phyloP scores from a whole-genome alignment of 2,113 vertebrate species.

The Stegastes partitus region DNA sequence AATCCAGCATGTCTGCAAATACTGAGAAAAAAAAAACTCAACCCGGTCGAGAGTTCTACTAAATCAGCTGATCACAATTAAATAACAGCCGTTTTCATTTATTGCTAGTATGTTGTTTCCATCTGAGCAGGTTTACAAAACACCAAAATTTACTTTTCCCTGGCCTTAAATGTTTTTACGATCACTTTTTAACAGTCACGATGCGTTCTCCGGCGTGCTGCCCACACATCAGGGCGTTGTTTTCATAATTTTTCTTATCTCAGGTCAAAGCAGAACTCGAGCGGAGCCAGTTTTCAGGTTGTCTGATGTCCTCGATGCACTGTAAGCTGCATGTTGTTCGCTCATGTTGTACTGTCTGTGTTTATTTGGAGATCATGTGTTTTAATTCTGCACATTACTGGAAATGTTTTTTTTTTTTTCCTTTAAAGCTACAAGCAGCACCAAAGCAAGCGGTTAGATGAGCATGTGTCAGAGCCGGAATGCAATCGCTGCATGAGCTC shows the following conservation, averaged over 20 bases:
- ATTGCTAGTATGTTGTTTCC: not conserved
- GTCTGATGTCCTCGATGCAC: conserved; percentile 6
- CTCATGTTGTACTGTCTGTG: conserved; percentile 1
- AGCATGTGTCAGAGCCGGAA: conserved; percentile 42
- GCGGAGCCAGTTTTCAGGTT: conserved; percentile 9
- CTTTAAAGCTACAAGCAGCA: conserved; percentile 11
- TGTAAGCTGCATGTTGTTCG: conserved; percentile 27
- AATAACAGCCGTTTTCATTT: conserved; percentile 12
- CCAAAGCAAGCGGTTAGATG: conserved; percentile 40
- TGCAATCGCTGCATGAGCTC: conserved; percentile 46
- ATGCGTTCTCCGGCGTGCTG: not conserved
- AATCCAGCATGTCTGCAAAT: conserved; percentile 1
- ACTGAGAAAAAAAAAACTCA: not conserved
- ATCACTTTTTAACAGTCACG: not conserved
- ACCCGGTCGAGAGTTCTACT: not conserved
- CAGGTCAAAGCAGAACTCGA: conserved; percentile 50
- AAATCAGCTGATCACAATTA: not conserved
- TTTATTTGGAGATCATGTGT: not conserved
- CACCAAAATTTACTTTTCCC: not conserved
- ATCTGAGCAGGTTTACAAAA: not conserved
- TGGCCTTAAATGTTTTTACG: conserved; percentile 27
- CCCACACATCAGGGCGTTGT: not conserved
- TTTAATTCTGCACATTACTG: not conserved
- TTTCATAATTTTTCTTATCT: conserved; percentile 30
- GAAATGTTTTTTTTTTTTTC: conserved; percentile 2